phyloP scores from a whole-genome alignment of 2,888 invertebrate species.

The Lasioglossum zephyrum region DNA sequence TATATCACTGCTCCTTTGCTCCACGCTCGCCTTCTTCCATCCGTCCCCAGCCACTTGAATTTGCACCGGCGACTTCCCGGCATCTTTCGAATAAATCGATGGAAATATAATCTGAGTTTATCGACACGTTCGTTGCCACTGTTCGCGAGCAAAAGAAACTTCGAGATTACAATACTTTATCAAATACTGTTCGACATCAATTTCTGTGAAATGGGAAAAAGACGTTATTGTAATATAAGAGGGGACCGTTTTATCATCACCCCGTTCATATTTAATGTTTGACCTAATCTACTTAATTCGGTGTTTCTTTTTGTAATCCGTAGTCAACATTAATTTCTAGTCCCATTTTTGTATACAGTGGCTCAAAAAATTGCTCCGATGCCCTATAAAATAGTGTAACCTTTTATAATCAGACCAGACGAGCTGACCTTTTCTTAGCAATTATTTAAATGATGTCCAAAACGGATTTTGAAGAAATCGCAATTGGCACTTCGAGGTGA shows the following conservation, averaged over 20 bases:
- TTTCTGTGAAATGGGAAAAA: background rate
- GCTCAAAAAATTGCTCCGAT: too few relatives aligned
- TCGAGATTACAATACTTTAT: background rate
- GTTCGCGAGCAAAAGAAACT: background rate
- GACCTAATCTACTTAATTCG: background rate
- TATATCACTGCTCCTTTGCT: conserved; percentile 28
- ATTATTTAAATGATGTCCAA: background rate
- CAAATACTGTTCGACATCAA: background rate
- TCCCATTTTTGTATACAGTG: background rate
- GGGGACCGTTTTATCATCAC: background rate
- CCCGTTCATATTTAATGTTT: background rate
- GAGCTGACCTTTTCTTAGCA: background rate
- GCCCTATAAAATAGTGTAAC: too few relatives aligned
- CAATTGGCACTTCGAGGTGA: too few relatives aligned
- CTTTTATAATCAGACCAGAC: too few relatives aligned
- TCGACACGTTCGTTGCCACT: background rate
- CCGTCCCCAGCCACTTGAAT: background rate
- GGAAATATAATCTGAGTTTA: background rate
- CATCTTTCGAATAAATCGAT: background rate
- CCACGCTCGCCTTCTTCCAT: background rate
- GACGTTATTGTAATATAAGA: background rate
- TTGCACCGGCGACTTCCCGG: background rate
- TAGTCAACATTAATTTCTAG: background rate
- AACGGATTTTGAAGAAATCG: too few relatives aligned
- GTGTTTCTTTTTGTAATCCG: background rate